These are phyloP conservation scores for Fistularia commersonii DNA, from an alignment of 2,797 vertebrate species.

Conservation along the genomic window DNA sequence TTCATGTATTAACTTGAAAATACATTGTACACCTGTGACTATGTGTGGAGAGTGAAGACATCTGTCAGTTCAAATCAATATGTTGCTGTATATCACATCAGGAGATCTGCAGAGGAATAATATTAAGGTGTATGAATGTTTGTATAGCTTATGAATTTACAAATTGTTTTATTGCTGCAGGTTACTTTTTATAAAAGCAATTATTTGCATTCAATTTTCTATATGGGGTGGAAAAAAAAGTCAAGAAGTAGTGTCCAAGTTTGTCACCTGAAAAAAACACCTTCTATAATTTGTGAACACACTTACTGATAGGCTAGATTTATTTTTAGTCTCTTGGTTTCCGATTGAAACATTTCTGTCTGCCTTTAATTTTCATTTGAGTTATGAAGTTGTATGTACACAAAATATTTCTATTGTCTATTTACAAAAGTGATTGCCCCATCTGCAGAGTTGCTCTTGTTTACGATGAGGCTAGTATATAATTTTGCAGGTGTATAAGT, in stretches of 20 bases:
- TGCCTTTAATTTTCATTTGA: too few relatives aligned
- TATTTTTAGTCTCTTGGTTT: too few relatives aligned
- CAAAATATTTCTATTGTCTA: too few relatives aligned
- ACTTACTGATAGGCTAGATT: background rate
- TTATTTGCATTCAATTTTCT: conserved; percentile 27
- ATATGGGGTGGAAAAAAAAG: background rate
- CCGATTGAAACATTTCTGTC: too few relatives aligned
- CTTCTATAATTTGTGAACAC: background rate
- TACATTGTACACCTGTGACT: conserved; percentile 1
- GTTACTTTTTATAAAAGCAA: conserved; percentile 33
- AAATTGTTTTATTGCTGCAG: conserved; percentile 23
- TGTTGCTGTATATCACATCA: background rate
- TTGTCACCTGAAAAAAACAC: too few relatives aligned
- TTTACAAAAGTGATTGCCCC: too few relatives aligned
- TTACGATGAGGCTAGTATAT: too few relatives aligned
- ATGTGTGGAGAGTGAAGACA: conserved; percentile 1
- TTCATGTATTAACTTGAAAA: conserved; percentile 3
- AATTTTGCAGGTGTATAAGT: too few relatives aligned
- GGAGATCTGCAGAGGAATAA: background rate
- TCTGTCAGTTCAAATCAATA: conserved; percentile 4
- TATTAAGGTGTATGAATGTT: conserved; percentile 11
- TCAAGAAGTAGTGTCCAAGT: background rate
- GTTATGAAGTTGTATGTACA: too few relatives aligned
- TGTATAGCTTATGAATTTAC: conserved; percentile 24
- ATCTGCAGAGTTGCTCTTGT: too few relatives aligned